Percentiles rank a stretch among this genome's conserved stretches.
Evolutionary conservation across 1,140 invertebrate genomes (phyloP).

Genomic region (Bombus terrestris): DNA sequence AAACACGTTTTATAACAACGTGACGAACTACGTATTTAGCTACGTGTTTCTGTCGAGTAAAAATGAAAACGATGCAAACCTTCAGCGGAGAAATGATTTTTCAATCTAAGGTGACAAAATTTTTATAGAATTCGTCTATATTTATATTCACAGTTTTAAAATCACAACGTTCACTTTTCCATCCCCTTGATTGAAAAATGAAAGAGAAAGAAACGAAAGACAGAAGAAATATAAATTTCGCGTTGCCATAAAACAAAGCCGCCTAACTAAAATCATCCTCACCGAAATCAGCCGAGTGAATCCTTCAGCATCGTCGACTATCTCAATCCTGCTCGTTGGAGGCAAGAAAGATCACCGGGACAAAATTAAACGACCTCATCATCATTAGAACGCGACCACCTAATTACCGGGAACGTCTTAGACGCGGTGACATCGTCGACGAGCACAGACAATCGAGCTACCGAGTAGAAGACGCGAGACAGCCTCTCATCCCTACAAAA

Average conservation of each 20-base stretch:
- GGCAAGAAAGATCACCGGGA: slow-evolving; percentile 61
- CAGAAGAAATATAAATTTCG: neutral
- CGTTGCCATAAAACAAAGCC: neutral
- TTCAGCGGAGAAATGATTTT: no score
- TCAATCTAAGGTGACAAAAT: no score
- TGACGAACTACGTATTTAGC: no score
- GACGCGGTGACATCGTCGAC: slow-evolving; percentile 69
- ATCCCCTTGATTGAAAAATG: no score
- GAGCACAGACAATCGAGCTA: slow-evolving; percentile 39
- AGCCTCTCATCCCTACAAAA: slow-evolving; percentile 12
- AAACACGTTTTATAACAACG: no score
- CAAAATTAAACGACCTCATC: slow-evolving; percentile 73
- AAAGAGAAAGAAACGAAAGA: neutral
- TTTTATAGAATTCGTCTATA: no score
- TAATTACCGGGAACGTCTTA: slow-evolving; percentile 72
- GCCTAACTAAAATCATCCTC: neutral
- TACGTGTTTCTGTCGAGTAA: no score
- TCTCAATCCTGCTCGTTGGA: slow-evolving; percentile 51
- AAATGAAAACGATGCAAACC: no score
- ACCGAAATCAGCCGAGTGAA: slow-evolving; percentile 29
- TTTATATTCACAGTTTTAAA: no score
- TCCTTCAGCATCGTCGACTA: slow-evolving; percentile 43
- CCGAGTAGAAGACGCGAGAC: slow-evolving; percentile 35
- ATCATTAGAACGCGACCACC: slow-evolving; percentile 70
- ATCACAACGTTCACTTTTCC: no score